These are phyloP conservation scores for Conger conger DNA, from an alignment of 2,113 vertebrate species.

Conservation along the genomic window DNA sequence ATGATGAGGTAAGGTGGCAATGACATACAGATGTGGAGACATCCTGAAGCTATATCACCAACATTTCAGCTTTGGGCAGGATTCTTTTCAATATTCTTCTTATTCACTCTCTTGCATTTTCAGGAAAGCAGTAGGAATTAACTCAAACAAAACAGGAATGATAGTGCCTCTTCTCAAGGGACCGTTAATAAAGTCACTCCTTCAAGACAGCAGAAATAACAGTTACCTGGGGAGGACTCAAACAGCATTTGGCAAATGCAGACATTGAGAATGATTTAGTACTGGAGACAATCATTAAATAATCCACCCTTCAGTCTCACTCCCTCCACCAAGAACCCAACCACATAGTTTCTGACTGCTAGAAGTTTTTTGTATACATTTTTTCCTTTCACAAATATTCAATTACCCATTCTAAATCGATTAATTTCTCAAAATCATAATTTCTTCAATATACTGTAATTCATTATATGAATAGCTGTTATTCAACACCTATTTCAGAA, in stretches of 20 bases:
- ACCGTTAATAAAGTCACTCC: background rate
- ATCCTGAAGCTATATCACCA: no score
- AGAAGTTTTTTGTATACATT: background rate
- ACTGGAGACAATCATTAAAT: conserved; percentile 19
- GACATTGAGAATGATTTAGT: background rate
- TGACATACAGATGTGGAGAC: no score
- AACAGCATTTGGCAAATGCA: background rate
- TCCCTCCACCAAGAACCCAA: background rate
- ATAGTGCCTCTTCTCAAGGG: background rate
- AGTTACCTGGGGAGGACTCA: background rate
- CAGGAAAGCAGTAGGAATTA: background rate
- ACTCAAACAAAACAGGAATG: background rate
- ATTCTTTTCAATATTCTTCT: no score
- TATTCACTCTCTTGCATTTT: background rate
- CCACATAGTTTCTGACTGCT: background rate
- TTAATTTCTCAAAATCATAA: no score
- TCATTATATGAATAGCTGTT: no score
- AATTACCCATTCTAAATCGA: no score
- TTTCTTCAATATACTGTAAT: no score
- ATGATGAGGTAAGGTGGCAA: no score
- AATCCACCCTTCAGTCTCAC: conserved; percentile 4
- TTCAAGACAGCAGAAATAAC: background rate
- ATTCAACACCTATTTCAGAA: no score
- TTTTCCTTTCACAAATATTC: conserved; percentile 7
- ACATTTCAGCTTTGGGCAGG: no score